Evolutionary conservation across 2,113 vertebrate species (phyloP), one percentile per base, ranked within the genome.

Genomic region (Chaenocephalus aceratus): DNA sequence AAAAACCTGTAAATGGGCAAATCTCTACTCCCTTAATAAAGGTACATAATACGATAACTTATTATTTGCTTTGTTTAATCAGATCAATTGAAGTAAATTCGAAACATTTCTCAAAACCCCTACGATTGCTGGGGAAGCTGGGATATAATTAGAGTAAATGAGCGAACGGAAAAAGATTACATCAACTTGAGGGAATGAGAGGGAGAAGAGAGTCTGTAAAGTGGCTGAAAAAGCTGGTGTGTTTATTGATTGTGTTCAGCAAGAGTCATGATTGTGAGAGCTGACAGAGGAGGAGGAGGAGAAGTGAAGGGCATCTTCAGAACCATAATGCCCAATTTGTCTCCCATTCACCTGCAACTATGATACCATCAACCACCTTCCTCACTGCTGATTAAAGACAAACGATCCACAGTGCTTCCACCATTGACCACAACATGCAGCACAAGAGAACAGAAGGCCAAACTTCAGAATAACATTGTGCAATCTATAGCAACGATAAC

Each of bases 291-390:
- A 62, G 45, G 62, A 49, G 62, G 68, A 56, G 64, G 67, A 57
- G 75, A 60, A 64, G 60, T 79, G 80, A 87, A 87, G 83, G 89
- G 75, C 86, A 88, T 75, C 86, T 86, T 63, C 75, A 53, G 44
- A 64, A 56, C 41, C 72, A 72, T 60, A 23, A 62, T 26, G 60
- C 18, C 53, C 66, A 85, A 75, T 90, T 81, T 86, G 80, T 86
- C 75, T 84, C 60, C 75, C 68, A 61, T 68, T 63, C 58, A 56
- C 45, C 72, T 61, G 54, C 13, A 74, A 49, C 65, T 26, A n/a
- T 26, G 85, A 80, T 79, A 80, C 65, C 57, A 86, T 88, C 83
- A 80, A 10, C 54, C 56, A 16, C 16, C 45, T 44, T 15, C 18
- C 54, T 63, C 41, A 10, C 63, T 11, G 70, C 45, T 56, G 62